phyloP scores from a whole-genome alignment of 1,140 invertebrate species.

The Zaprionus tsacasi region DNA sequence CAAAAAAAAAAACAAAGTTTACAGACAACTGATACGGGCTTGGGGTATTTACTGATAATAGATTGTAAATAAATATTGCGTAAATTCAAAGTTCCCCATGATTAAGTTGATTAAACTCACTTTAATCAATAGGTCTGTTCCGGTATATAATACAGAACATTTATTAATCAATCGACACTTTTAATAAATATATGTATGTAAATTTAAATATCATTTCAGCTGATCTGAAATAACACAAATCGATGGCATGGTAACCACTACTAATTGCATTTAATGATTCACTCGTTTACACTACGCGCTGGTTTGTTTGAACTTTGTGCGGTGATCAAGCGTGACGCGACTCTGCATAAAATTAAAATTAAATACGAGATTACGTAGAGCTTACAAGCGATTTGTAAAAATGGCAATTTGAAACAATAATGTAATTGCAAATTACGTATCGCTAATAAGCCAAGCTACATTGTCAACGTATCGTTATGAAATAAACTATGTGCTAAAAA shows the following conservation, averaged over 20 bases:
- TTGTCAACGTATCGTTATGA: background rate
- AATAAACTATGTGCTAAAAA: background rate
- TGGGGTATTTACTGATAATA: slow-evolving; percentile 17
- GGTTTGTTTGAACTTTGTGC: slow-evolving; percentile 33
- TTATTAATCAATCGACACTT: slow-evolving; percentile 25
- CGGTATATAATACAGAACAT: background rate
- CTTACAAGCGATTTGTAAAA: slow-evolving; percentile 15
- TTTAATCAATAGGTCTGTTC: slow-evolving; percentile 12
- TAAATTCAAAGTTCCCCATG: slow-evolving; percentile 18
- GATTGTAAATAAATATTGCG: slow-evolving; percentile 35
- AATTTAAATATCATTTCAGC: slow-evolving; percentile 12
- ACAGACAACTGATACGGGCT: slow-evolving; percentile 22
- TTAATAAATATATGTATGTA: slow-evolving; percentile 4
- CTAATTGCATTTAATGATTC: slow-evolving; percentile 60
- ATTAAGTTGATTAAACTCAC: background rate
- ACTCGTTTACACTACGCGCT: slow-evolving; percentile 29
- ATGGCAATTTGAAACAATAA: slow-evolving; percentile 4
- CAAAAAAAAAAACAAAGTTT: background rate
- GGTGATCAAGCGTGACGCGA: slow-evolving; percentile 15
- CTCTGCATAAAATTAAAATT: background rate
- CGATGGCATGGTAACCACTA: slow-evolving; percentile 6
- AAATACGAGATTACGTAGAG: slow-evolving; percentile 12
- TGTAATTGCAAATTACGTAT: slow-evolving; percentile 11
- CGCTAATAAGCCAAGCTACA: background rate
- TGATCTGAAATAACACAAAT: slow-evolving; percentile 6